phyloP scores from a whole-genome alignment of 2,888 invertebrate genomes.

The Polyommatus icarus region DNA sequence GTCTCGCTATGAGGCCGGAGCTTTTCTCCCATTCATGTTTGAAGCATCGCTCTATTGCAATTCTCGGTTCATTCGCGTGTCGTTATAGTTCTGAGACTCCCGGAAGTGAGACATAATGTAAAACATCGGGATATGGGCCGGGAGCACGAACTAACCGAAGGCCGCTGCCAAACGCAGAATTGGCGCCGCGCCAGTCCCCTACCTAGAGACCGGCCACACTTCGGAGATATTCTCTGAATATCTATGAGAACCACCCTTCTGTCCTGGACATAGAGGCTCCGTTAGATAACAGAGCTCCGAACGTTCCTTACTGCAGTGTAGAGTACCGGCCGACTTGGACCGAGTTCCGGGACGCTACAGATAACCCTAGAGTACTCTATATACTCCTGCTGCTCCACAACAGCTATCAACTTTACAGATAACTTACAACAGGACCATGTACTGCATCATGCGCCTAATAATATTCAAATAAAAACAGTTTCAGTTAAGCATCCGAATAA shows the following conservation, averaged over 20 bases:
- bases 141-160: background rate
- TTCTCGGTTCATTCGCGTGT: background rate
- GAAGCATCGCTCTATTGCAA: background rate
- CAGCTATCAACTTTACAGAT: background rate
- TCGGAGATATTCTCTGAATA: background rate
- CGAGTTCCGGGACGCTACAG: background rate
- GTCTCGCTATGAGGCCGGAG: background rate
- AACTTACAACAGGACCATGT: background rate
- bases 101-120: background rate
- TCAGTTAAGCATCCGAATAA: too few species aligned
- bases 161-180: constrained; percentile 10
- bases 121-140: background rate
- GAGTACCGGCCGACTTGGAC: background rate
- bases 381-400: background rate
- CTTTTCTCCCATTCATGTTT: background rate
- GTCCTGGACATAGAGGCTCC: background rate
- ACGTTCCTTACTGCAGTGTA: background rate
- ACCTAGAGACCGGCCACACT: too few species aligned
- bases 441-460: too few species aligned
- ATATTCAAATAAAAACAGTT: too few species aligned
- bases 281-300: background rate
- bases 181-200: background rate
- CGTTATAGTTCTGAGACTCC: background rate
- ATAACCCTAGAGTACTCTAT: background rate
- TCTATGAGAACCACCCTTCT: background rate